A percentile compares a stretch with the other conserved stretches of the same genome.
Conservation (phyloP, 2,113 vertebrate genomes). For the Narcine bancroftii region DNA sequence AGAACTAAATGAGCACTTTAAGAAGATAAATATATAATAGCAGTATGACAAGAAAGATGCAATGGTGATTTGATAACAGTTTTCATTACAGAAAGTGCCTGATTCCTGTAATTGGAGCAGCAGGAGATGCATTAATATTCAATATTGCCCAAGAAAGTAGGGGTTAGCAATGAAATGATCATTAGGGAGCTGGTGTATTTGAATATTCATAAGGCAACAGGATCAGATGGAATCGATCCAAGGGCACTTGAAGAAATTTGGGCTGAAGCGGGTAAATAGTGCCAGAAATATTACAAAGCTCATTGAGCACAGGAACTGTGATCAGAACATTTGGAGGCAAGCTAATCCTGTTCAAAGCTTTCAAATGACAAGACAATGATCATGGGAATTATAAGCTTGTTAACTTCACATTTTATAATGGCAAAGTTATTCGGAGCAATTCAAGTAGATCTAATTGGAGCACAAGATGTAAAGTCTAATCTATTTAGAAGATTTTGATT, state of each 20-base stretch:
- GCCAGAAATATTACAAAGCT: constrained; percentile 15
- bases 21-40: not conserved
- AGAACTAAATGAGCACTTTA: constrained; percentile 19
- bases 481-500: not conserved
- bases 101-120: constrained; percentile 23
- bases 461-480: not conserved
- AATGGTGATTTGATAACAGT: constrained; percentile 21
- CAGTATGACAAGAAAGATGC: not conserved
- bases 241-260: not conserved
- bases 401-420: constrained; percentile 6
- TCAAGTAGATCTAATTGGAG: not conserved
- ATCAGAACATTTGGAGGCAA: not conserved
- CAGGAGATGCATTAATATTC: constrained; percentile 7
- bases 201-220: constrained; percentile 30
- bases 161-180: constrained; percentile 30
- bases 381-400: not conserved
- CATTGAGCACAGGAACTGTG: not conserved
- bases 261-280: not conserved
- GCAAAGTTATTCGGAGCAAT: not conserved
- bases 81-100: constrained; percentile 19
- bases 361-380: not conserved
- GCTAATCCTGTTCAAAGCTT: constrained; percentile 13
- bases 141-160: not conserved
- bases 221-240: constrained; percentile 23
- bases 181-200: not conserved